phyloP scores from a whole-genome alignment of 2,113 vertebrate species.

The Thalassoma bifasciatum region DNA sequence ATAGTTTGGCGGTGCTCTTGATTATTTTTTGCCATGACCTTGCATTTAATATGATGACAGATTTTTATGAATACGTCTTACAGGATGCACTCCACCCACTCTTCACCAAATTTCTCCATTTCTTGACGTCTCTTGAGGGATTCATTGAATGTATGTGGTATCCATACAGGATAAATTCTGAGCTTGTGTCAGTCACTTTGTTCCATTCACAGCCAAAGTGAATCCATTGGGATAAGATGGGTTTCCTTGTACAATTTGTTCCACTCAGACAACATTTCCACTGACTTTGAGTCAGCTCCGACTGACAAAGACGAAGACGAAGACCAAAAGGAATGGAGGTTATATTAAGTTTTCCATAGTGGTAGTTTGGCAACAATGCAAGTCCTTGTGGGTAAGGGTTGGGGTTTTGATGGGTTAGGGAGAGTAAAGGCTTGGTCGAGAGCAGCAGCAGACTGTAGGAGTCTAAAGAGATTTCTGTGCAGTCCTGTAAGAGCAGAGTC shows the following conservation, averaged over 20 bases:
- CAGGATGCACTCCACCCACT: background rate
- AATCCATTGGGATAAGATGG: background rate
- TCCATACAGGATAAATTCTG: too few relatives aligned
- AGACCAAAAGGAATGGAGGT: conserved; percentile 9
- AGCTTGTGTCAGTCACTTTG: background rate
- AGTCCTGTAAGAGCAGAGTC: conserved; percentile 36
- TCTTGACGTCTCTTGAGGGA: too few relatives aligned
- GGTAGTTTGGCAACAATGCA: conserved; percentile 53
- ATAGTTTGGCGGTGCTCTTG: background rate
- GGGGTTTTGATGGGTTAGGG: conserved; percentile 7
- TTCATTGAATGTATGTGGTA: background rate
- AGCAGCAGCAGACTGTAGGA: conserved; percentile 44
- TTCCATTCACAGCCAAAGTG: background rate
- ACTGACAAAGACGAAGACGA: conserved; percentile 13
- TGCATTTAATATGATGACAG: too few relatives aligned
- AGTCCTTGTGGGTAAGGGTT: conserved; percentile 11
- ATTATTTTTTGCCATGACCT: background rate
- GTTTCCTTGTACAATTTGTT: background rate
- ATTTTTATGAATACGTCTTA: too few relatives aligned
- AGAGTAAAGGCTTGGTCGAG: conserved; percentile 42
- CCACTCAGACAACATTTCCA: background rate
- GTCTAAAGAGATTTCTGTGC: conserved; percentile 29
- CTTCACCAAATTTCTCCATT: background rate
- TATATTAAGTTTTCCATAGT: conserved; percentile 7
- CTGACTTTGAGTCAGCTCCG: background rate